Base-by-base conservation (phyloP, 2,797 vertebrate genomes). In the Sebastes iracundus region DNA sequence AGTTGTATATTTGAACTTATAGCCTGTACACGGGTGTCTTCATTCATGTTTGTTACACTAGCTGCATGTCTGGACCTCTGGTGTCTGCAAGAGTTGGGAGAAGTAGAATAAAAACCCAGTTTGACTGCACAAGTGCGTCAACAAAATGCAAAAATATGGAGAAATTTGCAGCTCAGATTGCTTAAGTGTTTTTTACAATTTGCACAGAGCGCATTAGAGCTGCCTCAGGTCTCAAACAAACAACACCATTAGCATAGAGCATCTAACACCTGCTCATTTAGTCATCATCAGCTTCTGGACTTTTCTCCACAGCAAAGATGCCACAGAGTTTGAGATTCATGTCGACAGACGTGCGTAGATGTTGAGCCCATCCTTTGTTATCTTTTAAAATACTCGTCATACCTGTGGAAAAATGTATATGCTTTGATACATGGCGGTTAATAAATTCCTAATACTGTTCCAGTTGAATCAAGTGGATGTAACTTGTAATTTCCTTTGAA, bases 401-500 rank as follows among this genome's bases (percentile, higher is more conserved):
- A 73, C 80, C 83, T 86, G 33, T 75, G 68, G 68, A 81, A 87
- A 79, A 56, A 82, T 4, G 7, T 86, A 75, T 53, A 64, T 63
- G 72, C 79, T 84, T 85, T 86, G 60, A 70, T 64, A 82, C 61
- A 59, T 42, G 62, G 11, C 16, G 4, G 56, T 81, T 92, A 81
- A 86, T 86, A 75, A 63, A 72, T 84, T 79, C 66, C 35, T 79
- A 70, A 75, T 88, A 73, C 82, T 75, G 80, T 85, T 84, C 72
- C 79, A 75, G 85, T 70, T 71, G 56, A 87, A 89, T 84, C 65
- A 79, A 88, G 79, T 75, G 75, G 73, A 71, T 90, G 73, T 53
- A 92, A 89, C 74, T 87, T 77, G 67, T 65, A 83, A 86, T 88
- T 89, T 91, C 77, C 82, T 88, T 81, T 82, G 81, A 89, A 89